Base-by-base conservation (phyloP, 2,888 invertebrate genomes). In the Atherix ibis region DNA sequence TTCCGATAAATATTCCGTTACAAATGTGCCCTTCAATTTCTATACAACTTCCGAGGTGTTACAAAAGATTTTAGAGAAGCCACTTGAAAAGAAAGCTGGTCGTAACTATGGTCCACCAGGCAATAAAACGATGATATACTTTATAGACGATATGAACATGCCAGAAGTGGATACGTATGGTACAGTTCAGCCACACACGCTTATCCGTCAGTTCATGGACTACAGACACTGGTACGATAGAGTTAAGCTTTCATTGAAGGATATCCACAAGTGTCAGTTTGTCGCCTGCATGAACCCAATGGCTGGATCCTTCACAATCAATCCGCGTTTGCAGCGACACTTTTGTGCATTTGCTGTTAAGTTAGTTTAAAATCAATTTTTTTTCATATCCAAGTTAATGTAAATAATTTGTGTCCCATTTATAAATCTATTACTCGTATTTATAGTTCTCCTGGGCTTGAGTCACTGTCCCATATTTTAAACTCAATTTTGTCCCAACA, bases 261-360 rank as follows among this genome's bases (percentile, higher is more conserved):
- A 94, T 40, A 85, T 94, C 47, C 80, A 83, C 47, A 87, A 91
- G 54, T 84, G 88, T 27, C 92, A 92, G 65, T 92, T 91, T 56
- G 77, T 92, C 13, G 81, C 91, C 1, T 87, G 87, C 56, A 94
- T 95, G 94, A 94, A 94, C 62, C 94, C 94, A 0, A 89, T 91
- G 0, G 85, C 92, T 12, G 94, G 94, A 14, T 88, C 87, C 35
- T 94, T 94, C 55, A 88, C 87, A 13, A 91, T 94, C 36, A 83
- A 92, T 64, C 75, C 89, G 1, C 69, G 94, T 24, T 65, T 95
- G 10, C 91, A 92, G 54, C 63, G 87, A 37, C 87, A 87, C 52
- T 88, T 87, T 56, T 79, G 81, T 46, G 81, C 83, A 1, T 87
- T 87, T 56, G 82, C 85, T 27, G 76, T 85, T 30, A 79, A 76